phyloP scores from a whole-genome alignment of 2,797 vertebrate species.

The Eptatretus atami region DNA sequence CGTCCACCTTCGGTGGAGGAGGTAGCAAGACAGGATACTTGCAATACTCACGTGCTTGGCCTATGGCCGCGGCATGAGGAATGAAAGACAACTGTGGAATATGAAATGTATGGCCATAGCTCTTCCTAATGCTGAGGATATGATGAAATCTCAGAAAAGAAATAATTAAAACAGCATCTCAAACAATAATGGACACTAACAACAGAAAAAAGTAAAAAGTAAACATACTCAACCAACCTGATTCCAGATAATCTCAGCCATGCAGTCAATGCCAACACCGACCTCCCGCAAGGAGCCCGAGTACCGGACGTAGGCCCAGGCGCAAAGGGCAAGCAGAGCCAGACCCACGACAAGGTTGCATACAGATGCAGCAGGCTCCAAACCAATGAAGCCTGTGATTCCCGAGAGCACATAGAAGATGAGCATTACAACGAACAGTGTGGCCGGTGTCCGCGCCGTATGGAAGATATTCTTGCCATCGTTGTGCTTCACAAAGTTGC shows the following conservation, averaged over 20 bases:
- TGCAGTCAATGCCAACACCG: slow-evolving; percentile 83
- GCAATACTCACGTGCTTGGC: no score
- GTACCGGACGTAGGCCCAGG: slow-evolving; percentile 96
- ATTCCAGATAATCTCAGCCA: slow-evolving; percentile 92
- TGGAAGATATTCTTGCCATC: slow-evolving; percentile 99
- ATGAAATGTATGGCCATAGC: no score
- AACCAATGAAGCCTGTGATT: slow-evolving; percentile 69
- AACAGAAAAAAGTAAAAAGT: not conserved
- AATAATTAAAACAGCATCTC: no score
- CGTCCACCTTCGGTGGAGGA: no score
- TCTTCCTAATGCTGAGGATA: no score
- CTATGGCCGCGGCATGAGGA: no score
- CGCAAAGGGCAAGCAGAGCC: slow-evolving; percentile 81
- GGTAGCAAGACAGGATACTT: no score
- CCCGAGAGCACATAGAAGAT: slow-evolving; percentile 76
- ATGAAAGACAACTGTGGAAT: no score
- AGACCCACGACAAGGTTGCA: slow-evolving; percentile 96
- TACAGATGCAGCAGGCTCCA: slow-evolving; percentile 85
- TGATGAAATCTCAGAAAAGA: no score
- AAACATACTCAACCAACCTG: slow-evolving; percentile 28
- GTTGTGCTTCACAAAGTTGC: slow-evolving; percentile 98
- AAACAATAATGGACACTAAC: no score
- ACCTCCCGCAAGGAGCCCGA: slow-evolving; percentile 86
- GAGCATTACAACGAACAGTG: slow-evolving; percentile 93
- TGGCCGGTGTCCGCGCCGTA: slow-evolving; percentile 74